phyloP scores from a whole-genome alignment of 2,888 invertebrate species.

The Syrista parreyssii region DNA sequence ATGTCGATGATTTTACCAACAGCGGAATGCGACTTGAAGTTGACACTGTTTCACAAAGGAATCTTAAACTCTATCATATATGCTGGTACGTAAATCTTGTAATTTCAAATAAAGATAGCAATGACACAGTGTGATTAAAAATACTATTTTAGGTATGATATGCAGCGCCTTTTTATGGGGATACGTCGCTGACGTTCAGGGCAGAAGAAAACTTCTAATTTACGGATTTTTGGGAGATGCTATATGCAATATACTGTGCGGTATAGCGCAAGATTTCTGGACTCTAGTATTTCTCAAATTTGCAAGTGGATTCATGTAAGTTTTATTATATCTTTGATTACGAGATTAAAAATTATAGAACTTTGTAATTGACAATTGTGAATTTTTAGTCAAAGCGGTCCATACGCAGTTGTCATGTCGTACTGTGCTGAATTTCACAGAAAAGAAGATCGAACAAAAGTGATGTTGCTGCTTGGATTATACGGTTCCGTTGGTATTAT shows the following conservation, averaged over 20 bases:
- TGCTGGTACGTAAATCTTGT: slow-evolving; percentile 68
- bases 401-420: slow-evolving; percentile 78
- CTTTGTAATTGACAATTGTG: neutral
- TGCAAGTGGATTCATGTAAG: slow-evolving; percentile 80
- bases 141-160: slow-evolving; percentile 74
- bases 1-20: slow-evolving; percentile 79
- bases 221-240: slow-evolving; percentile 75
- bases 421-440: slow-evolving; percentile 80
- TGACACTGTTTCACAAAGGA: slow-evolving; percentile 77
- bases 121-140: neutral
- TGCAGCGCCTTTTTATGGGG: slow-evolving; percentile 83
- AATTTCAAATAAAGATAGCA: neutral
- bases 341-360: neutral
- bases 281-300: slow-evolving; percentile 77
- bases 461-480: slow-evolving; percentile 76
- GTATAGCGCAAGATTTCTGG: slow-evolving; percentile 75
- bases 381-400: slow-evolving; percentile 72
- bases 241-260: slow-evolving; percentile 72
- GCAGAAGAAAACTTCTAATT: slow-evolving; percentile 75
- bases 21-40: slow-evolving; percentile 78
- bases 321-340: slow-evolving; percentile 25
- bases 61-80: slow-evolving; percentile 78
- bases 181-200: slow-evolving; percentile 79
- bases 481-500: slow-evolving; percentile 74
- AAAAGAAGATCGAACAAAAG: slow-evolving; percentile 72